Conservation (phyloP, 92 coral and sea anemone species). For the Montipora capitata region DNA sequence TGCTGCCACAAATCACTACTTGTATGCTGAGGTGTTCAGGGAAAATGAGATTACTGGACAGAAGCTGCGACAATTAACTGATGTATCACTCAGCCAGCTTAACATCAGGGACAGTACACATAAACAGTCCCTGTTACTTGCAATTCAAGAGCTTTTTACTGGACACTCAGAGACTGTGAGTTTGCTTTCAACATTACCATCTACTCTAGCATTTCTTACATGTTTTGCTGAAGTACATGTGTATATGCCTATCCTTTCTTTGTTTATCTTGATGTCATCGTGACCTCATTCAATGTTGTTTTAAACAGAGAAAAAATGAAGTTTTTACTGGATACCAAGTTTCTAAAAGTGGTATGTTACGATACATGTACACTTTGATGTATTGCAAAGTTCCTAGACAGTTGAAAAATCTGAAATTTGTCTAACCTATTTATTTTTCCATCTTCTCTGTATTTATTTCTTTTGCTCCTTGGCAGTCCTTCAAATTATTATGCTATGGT, state of each 20-base stretch:
- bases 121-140: conserved; percentile 78
- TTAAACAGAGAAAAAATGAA: conserved; percentile 37
- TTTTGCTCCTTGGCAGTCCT: too few species aligned
- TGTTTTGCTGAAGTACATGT: too few species aligned
- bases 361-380: too few species aligned
- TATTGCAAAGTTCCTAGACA: too few species aligned
- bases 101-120: conserved; percentile 83
- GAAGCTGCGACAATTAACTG: conserved; percentile 53
- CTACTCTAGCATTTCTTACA: too few species aligned
- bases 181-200: neutral
- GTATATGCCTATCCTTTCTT: too few species aligned
- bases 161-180: conserved; percentile 88
- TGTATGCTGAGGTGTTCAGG: conserved; percentile 86
- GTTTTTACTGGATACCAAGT: conserved; percentile 67
- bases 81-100: conserved; percentile 51
- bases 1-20: conserved; percentile 83
- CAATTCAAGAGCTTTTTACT: conserved; percentile 82
- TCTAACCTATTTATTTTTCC: too few species aligned
- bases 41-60: conserved; percentile 77
- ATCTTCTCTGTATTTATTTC: too few species aligned
- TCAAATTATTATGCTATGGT: too few species aligned
- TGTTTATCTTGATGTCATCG: neutral
- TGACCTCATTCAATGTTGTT: neutral
- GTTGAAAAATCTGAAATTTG: too few species aligned
- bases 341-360: conserved; percentile 64